Evolutionary conservation across 2,888 invertebrate genomes (phyloP).

Genomic region (Sisyra terminalis): DNA sequence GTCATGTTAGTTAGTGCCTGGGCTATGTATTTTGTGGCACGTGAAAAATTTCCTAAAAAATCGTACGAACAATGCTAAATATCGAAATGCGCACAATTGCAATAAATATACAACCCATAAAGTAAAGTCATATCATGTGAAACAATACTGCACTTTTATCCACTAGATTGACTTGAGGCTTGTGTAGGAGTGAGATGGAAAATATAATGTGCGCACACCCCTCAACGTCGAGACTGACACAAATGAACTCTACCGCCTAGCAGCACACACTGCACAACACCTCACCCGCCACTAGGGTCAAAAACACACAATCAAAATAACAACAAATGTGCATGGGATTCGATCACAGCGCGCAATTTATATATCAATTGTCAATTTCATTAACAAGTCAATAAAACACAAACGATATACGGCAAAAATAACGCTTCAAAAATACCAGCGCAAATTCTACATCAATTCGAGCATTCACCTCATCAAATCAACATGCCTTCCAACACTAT

Average conservation of each 20-base stretch:
- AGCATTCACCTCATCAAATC: slow-evolving; percentile 1
- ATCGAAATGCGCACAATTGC: no score
- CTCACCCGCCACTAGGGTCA: slow-evolving; percentile 33
- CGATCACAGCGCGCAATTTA: no score
- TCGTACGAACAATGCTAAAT: no score
- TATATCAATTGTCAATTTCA: no score
- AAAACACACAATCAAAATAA: slow-evolving; percentile 53
- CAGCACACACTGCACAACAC: slow-evolving; percentile 12
- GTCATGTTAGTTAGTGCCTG: no score
- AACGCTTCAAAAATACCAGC: slow-evolving; percentile 15
- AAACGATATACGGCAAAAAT: not conserved
- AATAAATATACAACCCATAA: no score
- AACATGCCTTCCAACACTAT: not conserved
- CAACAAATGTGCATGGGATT: slow-evolving; percentile 47
- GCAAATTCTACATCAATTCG: not conserved
- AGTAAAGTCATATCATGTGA: slow-evolving; percentile 1
- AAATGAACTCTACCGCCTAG: slow-evolving; percentile 33
- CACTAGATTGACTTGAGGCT: not conserved
- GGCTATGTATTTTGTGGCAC: no score
- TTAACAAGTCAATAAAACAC: not conserved
- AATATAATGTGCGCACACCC: slow-evolving; percentile 24
- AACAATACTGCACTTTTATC: slow-evolving; percentile 2
- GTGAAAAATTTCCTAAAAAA: no score
- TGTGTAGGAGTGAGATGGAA: slow-evolving; percentile 10
- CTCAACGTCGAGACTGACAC: slow-evolving; percentile 20